These are phyloP conservation scores for Abrostola triplasia DNA, from an alignment of 2,888 invertebrate species.

Conservation along the genomic window DNA sequence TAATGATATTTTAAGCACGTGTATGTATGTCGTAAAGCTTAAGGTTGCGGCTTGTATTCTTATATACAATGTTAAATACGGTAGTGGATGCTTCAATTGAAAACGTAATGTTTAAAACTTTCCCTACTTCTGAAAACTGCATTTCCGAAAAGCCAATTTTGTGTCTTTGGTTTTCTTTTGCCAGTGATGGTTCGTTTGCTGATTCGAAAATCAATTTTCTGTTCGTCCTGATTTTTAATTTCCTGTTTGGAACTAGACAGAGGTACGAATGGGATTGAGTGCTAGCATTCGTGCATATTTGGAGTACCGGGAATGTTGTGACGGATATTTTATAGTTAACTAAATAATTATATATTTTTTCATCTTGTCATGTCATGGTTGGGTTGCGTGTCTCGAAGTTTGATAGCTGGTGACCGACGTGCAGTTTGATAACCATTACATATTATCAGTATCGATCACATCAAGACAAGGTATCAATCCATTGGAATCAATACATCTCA, in stretches of 20 bases:
- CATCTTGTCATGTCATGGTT: too few species aligned
- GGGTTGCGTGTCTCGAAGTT: conserved; percentile 25
- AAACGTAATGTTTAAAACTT: background rate
- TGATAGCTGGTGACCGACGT: conserved; percentile 17
- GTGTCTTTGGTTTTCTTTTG: conserved; percentile 5
- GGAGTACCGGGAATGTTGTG: conserved; percentile 14
- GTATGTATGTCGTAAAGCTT: background rate
- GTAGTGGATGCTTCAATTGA: too few species aligned
- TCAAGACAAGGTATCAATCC: too few species aligned
- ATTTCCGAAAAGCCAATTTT: background rate
- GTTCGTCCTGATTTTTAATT: conserved; percentile 8
- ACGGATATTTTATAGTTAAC: conserved; percentile 19
- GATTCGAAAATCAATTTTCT: conserved; percentile 14
- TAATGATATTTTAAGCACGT: conserved; percentile 3
- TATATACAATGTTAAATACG: too few species aligned
- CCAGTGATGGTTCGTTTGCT: conserved; percentile 12
- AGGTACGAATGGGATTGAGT: background rate
- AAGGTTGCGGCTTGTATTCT: too few species aligned
- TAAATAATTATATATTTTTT: background rate
- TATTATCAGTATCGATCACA: too few species aligned
- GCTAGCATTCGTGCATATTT: conserved; percentile 18
- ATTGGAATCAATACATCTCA: too few species aligned
- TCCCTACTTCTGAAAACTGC: background rate
- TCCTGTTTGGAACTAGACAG: conserved; percentile 11
- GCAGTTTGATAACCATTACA: background rate